Base-by-base conservation (phyloP, 1,140 invertebrate species). In the Dreissena rostriformis region DNA sequence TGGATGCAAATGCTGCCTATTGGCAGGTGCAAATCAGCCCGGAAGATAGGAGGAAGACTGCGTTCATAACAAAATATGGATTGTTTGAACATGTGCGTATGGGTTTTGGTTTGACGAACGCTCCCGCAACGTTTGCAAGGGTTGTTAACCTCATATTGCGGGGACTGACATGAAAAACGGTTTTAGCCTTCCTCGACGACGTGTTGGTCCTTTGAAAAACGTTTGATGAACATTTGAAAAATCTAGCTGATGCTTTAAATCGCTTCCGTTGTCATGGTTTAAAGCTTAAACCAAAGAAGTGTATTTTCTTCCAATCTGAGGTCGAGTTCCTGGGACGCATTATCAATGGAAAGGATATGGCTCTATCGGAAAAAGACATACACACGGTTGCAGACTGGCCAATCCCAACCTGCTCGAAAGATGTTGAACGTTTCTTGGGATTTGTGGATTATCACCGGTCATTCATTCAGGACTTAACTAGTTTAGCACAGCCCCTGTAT, bases 171-270 rank as follows among this genome's bases (percentile, higher is more conserved):
- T 87, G 80, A 72, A 80, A 78, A 26, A 72, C 19, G 17, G 29
- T 70, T 28, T 39, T 88, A 17, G 29, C 82, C 19, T 87, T 83
- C 66, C 61, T 88, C 49, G 85, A 87, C 80, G 88, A 88, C 67
- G 71, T 85, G 14, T 80, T 87, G 12, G 82, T 86, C 0, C 22
- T 79, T 22, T 72, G 68, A 19, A 72, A 80, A 19, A 61, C 24
- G 6, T 75, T 86, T 74, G 53, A 72, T 24, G 53, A 72, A 2
- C 73, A 74, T 17, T 26, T 81, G 17, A 19, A 49, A 17, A 75
- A 75, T 51, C n/a, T 86, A 49, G 61, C 29, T 53, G 53, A 84
- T 10, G 77, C 80, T 7, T 81, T 84, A 8, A 17, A 74, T 39
- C 39, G 51, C 19, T 75, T 87, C 26, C 17, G 28, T 14, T n/a